Evolutionary conservation across 2,797 vertebrate genomes (phyloP).

Genomic region (Periparus ater): DNA sequence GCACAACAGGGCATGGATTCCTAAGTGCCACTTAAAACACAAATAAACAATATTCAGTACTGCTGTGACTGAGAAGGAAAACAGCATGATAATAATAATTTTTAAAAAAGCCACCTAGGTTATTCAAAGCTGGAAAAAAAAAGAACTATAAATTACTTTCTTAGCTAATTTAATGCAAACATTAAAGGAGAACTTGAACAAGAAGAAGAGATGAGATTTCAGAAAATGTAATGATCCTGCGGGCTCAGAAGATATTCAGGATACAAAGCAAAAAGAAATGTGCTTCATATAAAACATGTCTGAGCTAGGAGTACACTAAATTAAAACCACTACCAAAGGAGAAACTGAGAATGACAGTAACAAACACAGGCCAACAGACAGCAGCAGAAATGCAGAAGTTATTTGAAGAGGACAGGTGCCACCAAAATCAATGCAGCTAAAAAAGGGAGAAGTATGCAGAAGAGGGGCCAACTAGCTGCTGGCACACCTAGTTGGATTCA

Average conservation of each 20-base stretch:
- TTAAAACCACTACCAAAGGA: not conserved
- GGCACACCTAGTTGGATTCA: not conserved
- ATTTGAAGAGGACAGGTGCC: not conserved
- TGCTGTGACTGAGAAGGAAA: conserved; percentile 10
- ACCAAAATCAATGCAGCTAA: not conserved
- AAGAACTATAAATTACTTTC: not conserved
- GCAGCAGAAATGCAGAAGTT: not conserved
- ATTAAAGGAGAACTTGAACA: not conserved
- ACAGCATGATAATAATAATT: not conserved
- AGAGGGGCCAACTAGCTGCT: not conserved
- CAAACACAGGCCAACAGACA: not conserved
- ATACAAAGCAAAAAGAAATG: not conserved
- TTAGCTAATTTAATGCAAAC: not conserved
- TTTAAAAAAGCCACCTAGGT: not conserved
- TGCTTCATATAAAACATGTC: not conserved
- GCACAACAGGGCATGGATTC: not conserved
- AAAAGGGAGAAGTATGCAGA: not conserved
- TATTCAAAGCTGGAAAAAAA: not conserved
- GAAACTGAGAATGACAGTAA: not conserved
- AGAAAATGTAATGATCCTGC: not conserved
- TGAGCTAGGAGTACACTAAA: not conserved
- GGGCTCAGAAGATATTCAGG: not conserved
- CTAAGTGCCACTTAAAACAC: not conserved
- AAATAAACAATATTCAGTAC: conserved; percentile 34
- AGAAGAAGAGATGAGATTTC: not conserved